phyloP scores from a whole-genome alignment of 2,113 vertebrate species.

The Antigone vipio region DNA sequence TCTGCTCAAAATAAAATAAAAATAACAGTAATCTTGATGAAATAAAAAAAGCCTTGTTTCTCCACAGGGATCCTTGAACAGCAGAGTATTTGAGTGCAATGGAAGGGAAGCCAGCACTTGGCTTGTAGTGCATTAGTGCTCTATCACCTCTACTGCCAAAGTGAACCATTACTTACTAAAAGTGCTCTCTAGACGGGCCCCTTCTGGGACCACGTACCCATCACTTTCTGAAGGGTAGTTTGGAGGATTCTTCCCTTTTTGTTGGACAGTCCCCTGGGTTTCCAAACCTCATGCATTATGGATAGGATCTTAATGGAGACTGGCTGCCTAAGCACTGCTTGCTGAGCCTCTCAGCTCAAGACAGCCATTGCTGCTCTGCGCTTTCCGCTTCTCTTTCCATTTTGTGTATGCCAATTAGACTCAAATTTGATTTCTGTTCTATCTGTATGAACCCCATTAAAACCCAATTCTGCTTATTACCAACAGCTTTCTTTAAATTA shows the following conservation, averaged over 20 bases:
- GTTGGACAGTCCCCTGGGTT: slow-evolving; percentile 25
- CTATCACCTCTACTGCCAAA: slow-evolving; percentile 15
- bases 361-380: not conserved
- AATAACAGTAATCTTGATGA: not conserved
- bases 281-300: slow-evolving; percentile 53
- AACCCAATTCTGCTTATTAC: slow-evolving; percentile 62
- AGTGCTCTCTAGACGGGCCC: not conserved
- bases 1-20: not conserved
- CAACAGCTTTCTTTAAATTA: slow-evolving; percentile 23
- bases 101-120: not conserved
- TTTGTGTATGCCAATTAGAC: slow-evolving; percentile 40
- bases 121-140: slow-evolving; percentile 17
- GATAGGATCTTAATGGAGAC: slow-evolving; percentile 57
- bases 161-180: slow-evolving; percentile 8
- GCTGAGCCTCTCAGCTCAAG: not conserved
- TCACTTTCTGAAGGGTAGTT: not conserved
- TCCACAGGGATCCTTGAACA: not conserved
- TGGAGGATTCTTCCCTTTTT: slow-evolving; percentile 45
- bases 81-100: not conserved
- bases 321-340: not conserved
- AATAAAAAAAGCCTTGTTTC: not conserved
- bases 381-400: not conserved
- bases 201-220: slow-evolving; percentile 22
- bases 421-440: slow-evolving; percentile 58
- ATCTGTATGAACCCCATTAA: slow-evolving; percentile 55